These are phyloP conservation scores for Orbicella faveolata DNA, from an alignment of 64 coral and sea anemone species.

Conservation along the genomic window DNA sequence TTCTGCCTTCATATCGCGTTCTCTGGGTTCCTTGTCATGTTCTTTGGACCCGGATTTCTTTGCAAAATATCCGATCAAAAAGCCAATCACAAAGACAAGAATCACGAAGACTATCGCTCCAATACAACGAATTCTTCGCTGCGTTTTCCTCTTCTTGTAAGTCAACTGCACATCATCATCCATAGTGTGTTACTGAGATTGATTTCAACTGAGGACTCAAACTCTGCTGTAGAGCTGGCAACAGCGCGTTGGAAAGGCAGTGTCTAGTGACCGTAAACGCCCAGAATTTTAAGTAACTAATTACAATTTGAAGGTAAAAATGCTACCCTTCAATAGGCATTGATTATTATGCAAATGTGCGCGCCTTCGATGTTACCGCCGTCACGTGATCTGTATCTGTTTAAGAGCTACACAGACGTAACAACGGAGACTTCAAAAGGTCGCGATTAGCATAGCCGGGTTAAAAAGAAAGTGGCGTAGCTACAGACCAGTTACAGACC, in stretches of 20 bases:
- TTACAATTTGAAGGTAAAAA: neutral
- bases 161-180: constrained; percentile 15
- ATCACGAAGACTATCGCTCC: constrained; percentile 36
- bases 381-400: too few relatives aligned
- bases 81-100: constrained; percentile 48
- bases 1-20: neutral
- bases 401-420: too few relatives aligned
- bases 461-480: too few relatives aligned
- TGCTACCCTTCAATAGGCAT: neutral
- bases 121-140: constrained; percentile 43
- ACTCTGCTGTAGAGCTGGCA: neutral
- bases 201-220: neutral
- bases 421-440: too few relatives aligned
- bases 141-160: constrained; percentile 50
- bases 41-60: neutral
- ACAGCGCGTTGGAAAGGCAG: neutral
- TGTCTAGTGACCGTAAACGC: neutral
- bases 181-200: neutral
- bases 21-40: neutral
- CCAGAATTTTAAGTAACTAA: too few relatives aligned
- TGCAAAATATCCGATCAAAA: constrained; percentile 71
- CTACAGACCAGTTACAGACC: too few relatives aligned
- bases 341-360: neutral
- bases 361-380: neutral
- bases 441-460: too few relatives aligned